Evolutionary conservation across 2,888 invertebrate species (phyloP).

Genomic region (Sphaerophoria taeniata): DNA sequence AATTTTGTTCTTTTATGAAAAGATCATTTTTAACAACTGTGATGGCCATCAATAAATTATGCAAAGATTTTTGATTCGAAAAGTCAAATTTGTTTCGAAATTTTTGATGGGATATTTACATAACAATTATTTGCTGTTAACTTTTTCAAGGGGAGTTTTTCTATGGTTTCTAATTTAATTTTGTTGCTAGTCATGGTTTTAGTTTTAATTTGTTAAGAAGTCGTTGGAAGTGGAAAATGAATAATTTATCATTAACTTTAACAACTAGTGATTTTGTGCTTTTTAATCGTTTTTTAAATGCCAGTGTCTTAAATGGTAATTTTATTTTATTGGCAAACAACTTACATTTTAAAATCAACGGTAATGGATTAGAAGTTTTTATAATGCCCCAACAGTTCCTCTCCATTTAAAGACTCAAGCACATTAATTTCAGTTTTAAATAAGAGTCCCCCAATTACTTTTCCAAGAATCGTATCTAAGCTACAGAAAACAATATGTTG

Average conservation of each 20-base stretch:
- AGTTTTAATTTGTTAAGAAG: background rate
- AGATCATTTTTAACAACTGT: background rate
- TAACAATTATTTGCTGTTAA: background rate
- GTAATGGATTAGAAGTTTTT: too few relatives aligned
- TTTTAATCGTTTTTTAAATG: constrained; percentile 6
- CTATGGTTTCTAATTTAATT: background rate
- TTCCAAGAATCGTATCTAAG: too few relatives aligned
- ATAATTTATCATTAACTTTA: constrained; percentile 8
- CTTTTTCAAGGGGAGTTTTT: constrained; percentile 11
- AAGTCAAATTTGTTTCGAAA: constrained; percentile 17
- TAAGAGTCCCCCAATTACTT: too few relatives aligned
- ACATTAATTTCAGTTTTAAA: too few relatives aligned
- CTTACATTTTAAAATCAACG: too few relatives aligned
- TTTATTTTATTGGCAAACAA: background rate
- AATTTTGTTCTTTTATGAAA: constrained; percentile 11
- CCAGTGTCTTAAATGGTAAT: background rate
- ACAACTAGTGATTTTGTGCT: background rate
- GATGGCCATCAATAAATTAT: constrained; percentile 42
- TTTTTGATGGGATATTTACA: constrained; percentile 15
- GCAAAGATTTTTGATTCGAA: constrained; percentile 28
- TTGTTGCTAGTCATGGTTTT: constrained; percentile 12
- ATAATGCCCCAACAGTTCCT: too few relatives aligned
- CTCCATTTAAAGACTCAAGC: too few relatives aligned
- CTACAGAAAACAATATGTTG: too few relatives aligned
- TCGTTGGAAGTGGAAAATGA: background rate